Conservation (phyloP, 2,113 vertebrate genomes). For the Cranoglanis bouderius region DNA sequence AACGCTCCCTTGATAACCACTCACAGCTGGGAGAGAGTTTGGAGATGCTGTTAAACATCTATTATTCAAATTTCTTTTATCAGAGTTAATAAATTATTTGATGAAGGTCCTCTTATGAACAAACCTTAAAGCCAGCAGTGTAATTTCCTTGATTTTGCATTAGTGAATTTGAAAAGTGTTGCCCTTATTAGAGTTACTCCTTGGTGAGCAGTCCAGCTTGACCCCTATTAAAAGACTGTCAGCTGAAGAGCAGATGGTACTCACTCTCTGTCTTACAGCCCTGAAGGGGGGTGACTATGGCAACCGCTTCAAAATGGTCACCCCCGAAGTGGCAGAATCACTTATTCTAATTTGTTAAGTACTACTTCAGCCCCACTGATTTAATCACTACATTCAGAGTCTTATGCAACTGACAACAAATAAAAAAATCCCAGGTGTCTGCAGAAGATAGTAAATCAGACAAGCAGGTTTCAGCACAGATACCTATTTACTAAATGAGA, state of each 20-base stretch:
- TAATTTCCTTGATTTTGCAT: conserved; percentile 68
- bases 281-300: conserved; percentile 68
- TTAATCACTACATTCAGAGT: conserved; percentile 72
- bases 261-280: conserved; percentile 50
- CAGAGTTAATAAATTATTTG: conserved; percentile 8
- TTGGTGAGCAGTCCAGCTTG: conserved; percentile 71
- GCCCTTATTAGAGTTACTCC: conserved; percentile 66
- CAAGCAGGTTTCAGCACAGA: conserved; percentile 42
- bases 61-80: conserved; percentile 24
- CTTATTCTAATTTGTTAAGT: conserved; percentile 80
- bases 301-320: conserved; percentile 71
- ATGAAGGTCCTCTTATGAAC: conserved; percentile 47
- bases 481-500: conserved; percentile 54
- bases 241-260: conserved; percentile 73
- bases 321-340: conserved; percentile 69
- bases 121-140: conserved; percentile 41
- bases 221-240: conserved; percentile 75
- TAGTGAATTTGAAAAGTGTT: conserved; percentile 64
- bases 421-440: conserved; percentile 65
- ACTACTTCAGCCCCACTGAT: conserved; percentile 71
- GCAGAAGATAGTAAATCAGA: conserved; percentile 58
- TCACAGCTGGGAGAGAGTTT: not conserved
- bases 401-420: conserved; percentile 70
- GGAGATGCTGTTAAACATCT: conserved; percentile 11
- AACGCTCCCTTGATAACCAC: conserved; percentile 14